Conservation (phyloP, 2,888 invertebrate species). For the Emmelina monodactyla region DNA sequence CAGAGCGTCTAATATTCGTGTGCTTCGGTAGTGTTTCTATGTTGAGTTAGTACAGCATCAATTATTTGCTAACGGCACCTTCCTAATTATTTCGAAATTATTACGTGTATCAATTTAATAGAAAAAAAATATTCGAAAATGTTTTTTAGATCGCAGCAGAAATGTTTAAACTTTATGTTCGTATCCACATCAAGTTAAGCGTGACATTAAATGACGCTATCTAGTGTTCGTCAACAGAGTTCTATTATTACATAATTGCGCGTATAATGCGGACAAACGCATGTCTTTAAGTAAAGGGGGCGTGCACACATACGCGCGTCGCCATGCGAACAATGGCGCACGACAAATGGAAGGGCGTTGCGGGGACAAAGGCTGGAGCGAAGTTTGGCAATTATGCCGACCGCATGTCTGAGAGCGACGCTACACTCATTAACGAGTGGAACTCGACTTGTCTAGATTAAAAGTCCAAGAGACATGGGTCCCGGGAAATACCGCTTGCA, state of each 20-base stretch:
- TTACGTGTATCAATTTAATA: no score
- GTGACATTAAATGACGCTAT: no score
- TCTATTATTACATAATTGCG: background rate
- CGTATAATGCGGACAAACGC: constrained; percentile 9
- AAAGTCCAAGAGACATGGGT: constrained; percentile 46
- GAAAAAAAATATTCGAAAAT: no score
- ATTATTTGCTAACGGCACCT: no score
- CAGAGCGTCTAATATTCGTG: no score
- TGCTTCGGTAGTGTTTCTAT: no score
- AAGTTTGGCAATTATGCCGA: constrained; percentile 66
- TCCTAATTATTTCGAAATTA: no score
- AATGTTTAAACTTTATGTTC: no score
- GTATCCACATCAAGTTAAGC: no score
- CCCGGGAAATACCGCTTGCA: constrained; percentile 19
- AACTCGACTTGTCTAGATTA: constrained; percentile 58
- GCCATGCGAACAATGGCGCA: constrained; percentile 54
- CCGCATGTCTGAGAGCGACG: constrained; percentile 63
- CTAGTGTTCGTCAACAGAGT: no score
- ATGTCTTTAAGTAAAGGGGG: constrained; percentile 32
- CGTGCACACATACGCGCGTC: constrained; percentile 35
- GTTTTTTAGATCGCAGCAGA: no score
- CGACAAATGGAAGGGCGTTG: constrained; percentile 46
- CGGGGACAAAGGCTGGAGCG: constrained; percentile 39
- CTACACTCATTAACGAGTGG: constrained; percentile 59
- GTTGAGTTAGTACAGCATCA: no score